Evolutionary conservation across 2,113 vertebrate genomes (phyloP).

Genomic region (Anhinga rufa): DNA sequence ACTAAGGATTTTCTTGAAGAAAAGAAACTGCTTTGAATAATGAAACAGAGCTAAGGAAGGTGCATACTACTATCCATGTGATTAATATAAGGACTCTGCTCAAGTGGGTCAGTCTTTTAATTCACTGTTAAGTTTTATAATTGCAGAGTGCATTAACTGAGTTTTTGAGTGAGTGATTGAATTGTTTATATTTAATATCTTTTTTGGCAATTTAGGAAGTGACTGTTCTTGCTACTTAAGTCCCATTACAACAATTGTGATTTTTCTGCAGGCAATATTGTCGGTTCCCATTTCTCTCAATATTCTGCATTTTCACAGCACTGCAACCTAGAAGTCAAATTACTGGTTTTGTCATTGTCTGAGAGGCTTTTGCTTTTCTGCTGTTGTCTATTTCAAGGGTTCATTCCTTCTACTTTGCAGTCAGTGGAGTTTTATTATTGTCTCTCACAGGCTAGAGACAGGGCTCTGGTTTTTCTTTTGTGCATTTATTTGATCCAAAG

Average conservation of each 20-base stretch:
- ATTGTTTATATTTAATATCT: neutral
- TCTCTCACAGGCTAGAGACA: neutral
- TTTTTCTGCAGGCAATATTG: neutral
- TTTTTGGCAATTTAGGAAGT: conserved; percentile 13
- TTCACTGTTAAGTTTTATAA: neutral
- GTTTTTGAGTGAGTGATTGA: neutral
- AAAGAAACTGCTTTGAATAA: neutral
- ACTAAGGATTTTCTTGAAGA: neutral
- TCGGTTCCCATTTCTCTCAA: neutral
- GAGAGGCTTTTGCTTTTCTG: neutral
- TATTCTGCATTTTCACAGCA: conserved; percentile 4
- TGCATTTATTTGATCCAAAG: conserved; percentile 20
- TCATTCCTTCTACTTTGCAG: neutral
- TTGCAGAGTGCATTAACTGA: neutral
- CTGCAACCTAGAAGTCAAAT: neutral
- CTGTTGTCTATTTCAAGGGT: neutral
- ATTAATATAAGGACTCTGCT: neutral
- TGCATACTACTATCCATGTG: neutral
- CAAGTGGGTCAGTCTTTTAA: neutral
- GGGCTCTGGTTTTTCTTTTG: conserved; percentile 1
- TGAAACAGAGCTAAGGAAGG: neutral
- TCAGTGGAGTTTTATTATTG: neutral
- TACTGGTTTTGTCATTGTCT: neutral
- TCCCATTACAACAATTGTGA: neutral
- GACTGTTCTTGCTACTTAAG: neutral